Percentiles rank a stretch among this genome's conserved stretches.
Conservation (phyloP, 1,140 invertebrate genomes). For the Aphelinus atriplicis region DNA sequence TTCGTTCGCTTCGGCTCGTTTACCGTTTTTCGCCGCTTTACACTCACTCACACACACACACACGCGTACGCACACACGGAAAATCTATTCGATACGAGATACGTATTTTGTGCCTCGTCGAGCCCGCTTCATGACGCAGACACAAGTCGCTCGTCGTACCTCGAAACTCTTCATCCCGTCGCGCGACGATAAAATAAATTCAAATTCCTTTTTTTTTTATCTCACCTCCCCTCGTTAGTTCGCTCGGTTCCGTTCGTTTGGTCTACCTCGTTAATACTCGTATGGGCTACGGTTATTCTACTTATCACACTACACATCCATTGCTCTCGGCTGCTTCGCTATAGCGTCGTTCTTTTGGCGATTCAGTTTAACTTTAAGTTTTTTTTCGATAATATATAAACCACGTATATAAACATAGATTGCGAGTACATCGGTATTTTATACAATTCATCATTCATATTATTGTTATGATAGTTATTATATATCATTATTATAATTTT, state of each 20-base stretch:
- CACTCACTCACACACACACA: background rate
- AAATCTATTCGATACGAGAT: too few species aligned
- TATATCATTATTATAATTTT: slow-evolving; percentile 25
- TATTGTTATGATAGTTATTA: slow-evolving; percentile 42
- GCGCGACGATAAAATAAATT: background rate
- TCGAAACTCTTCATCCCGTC: background rate
- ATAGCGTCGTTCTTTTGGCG: slow-evolving; percentile 45
- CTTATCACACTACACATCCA: slow-evolving; percentile 55
- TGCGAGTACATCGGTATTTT: slow-evolving; percentile 62
- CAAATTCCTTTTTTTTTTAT: slow-evolving; percentile 40
- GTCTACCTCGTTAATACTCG: slow-evolving; percentile 45
- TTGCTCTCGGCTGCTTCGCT: slow-evolving; percentile 39
- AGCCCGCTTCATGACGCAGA: slow-evolving; percentile 5
- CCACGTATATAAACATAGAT: slow-evolving; percentile 67
- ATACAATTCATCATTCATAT: slow-evolving; percentile 55
- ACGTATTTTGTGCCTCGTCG: background rate
- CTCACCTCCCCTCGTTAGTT: slow-evolving; percentile 33
- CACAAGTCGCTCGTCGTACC: background rate
- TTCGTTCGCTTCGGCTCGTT: slow-evolving; percentile 7
- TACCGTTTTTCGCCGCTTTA: background rate
- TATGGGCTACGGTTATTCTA: slow-evolving; percentile 44
- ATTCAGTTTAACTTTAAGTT: slow-evolving; percentile 22
- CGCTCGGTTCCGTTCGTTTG: slow-evolving; percentile 25
- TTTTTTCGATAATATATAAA: slow-evolving; percentile 59
- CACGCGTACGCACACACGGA: too few species aligned